phyloP scores from a whole-genome alignment of 2,797 vertebrate genomes.

The Parotocinclus haroldoi region DNA sequence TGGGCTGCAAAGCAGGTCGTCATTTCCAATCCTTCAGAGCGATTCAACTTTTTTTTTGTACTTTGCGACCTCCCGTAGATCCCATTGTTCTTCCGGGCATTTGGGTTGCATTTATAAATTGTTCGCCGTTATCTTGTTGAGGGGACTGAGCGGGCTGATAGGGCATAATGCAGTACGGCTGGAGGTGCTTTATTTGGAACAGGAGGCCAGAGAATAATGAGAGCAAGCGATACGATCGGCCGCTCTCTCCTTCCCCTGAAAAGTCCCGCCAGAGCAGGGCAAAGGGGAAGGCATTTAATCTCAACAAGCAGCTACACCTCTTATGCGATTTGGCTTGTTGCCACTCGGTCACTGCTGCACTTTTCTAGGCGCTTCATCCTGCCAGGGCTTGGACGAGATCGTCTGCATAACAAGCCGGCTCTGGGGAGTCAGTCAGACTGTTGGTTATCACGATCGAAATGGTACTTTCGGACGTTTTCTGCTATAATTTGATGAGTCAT shows the following conservation, averaged over 20 bases:
- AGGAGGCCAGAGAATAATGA: slow-evolving; percentile 29
- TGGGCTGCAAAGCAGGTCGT: too few species aligned
- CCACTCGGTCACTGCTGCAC: slow-evolving; percentile 4
- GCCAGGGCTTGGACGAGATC: neutral
- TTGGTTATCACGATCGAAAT: slow-evolving; percentile 3
- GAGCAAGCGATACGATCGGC: slow-evolving; percentile 24
- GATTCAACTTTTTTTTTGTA: too few species aligned
- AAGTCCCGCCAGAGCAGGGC: slow-evolving; percentile 24
- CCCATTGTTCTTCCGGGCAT: too few species aligned
- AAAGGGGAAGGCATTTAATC: slow-evolving; percentile 35
- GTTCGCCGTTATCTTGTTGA: slow-evolving; percentile 27
- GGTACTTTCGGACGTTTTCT: slow-evolving; percentile 21
- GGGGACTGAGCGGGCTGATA: neutral
- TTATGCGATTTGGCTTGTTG: slow-evolving; percentile 32
- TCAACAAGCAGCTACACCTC: slow-evolving; percentile 18
- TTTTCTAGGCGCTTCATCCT: neutral
- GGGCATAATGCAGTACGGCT: slow-evolving; percentile 14
- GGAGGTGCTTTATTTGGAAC: slow-evolving; percentile 38
- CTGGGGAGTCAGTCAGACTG: slow-evolving; percentile 23
- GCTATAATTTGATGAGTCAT: neutral
- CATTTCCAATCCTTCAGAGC: too few species aligned
- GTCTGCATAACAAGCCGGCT: slow-evolving; percentile 22
- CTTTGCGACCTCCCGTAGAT: too few species aligned
- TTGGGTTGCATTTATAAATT: neutral
- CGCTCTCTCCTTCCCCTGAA: slow-evolving; percentile 12